Conservation (phyloP, 2,888 invertebrate species). For the Synergus japonicus region DNA sequence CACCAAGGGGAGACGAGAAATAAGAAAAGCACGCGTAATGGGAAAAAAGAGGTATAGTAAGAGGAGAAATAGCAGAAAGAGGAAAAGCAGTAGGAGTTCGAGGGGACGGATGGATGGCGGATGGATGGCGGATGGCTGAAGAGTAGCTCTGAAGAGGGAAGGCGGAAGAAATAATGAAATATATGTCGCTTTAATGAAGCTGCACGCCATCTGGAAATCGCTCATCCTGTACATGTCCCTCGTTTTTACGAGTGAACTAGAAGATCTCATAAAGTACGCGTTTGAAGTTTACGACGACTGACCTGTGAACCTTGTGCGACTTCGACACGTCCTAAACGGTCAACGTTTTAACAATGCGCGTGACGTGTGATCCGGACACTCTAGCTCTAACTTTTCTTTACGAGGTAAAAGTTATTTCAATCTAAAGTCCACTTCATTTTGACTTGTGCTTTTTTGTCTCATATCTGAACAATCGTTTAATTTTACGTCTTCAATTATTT, state of each 20-base stretch:
- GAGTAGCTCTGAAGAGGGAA: constrained; percentile 5
- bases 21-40: constrained; percentile 31
- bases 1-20: constrained; percentile 18
- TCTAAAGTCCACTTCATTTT: neutral
- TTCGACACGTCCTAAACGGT: neutral
- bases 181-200: constrained; percentile 51
- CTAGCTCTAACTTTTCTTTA: neutral
- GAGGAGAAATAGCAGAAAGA: neutral
- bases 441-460: neutral
- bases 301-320: neutral
- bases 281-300: constrained; percentile 48
- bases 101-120: neutral
- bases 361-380: neutral
- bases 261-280: constrained; percentile 11
- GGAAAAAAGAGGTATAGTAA: constrained; percentile 8
- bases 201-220: constrained; percentile 45
- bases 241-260: constrained; percentile 17
- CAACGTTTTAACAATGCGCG: constrained; percentile 1
- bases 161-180: constrained; percentile 50
- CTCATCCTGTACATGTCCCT: constrained; percentile 7
- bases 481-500: neutral
- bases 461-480: neutral
- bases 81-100: neutral
- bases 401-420: neutral
- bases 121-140: neutral